Evolutionary conservation across 2,888 invertebrate genomes (phyloP), one percentile per base, ranked within the genome.

Genomic region (Ophonus ardosiacus): DNA sequence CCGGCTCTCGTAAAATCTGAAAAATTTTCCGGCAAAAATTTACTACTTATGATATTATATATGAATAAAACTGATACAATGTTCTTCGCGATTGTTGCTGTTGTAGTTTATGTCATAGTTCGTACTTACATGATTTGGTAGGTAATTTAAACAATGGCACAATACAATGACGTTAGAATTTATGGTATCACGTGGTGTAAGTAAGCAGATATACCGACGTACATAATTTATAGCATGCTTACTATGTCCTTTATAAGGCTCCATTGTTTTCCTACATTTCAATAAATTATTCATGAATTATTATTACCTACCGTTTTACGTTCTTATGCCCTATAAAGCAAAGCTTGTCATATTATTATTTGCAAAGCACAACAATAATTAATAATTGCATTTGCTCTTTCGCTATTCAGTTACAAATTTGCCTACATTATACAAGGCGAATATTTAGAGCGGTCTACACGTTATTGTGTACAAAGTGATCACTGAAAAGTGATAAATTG

Each of bases 181-280:
- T 81, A 71, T 76, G 76, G 57, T 76, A 63, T 76, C 83, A 83
- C 76, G 76, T 83, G 83, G 76, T 83, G 76, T 76, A 76, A 61
- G 43, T 76, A 83, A 74, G 71, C 76, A 83, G 61, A 83, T 76
- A 74, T 74, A 51, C 71, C 61, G 24, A 76, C 59, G 57, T 83
- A 61, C 76, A 83, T 83, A 76, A 83, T 83, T 83, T 83, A 83
- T 83, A 61, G 76, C 51, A 61, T 83, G 71, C 83, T 83, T 76
- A 61, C 61, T 18, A n/a, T 65, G 63, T 43, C 81, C 81, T 83
- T 61, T 63, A 63, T 81, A 81, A 81, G 65, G 80, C 59, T 61
- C 80, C 80, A 59, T 81, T 65, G 65, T 65, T 65, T 81, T 81
- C 81, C 40, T 81, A 81, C 71, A 82, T 71, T 82, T 71, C 56